A percentile compares a stretch with the other conserved stretches of the same genome.
These are phyloP conservation scores for Latheticus oryzae DNA, from an alignment of 2,888 invertebrate genomes.

Conservation along the genomic window DNA sequence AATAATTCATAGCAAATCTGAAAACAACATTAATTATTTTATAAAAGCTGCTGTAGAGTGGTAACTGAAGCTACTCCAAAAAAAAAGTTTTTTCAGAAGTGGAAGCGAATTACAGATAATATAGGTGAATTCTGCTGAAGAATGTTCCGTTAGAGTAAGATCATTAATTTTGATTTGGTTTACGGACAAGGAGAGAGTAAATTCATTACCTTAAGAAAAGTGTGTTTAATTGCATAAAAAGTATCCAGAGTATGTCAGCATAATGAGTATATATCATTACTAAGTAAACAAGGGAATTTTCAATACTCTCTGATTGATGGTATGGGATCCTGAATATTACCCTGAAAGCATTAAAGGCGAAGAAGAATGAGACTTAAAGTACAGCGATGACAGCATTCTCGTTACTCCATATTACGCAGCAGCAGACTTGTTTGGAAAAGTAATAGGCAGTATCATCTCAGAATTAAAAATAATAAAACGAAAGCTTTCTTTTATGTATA, in stretches of 20 bases:
- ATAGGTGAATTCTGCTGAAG: constrained; percentile 14
- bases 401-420: constrained; percentile 53
- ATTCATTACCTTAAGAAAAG: constrained; percentile 25
- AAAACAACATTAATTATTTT: too few species aligned
- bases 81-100: too few species aligned
- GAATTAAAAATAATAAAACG: constrained; percentile 55
- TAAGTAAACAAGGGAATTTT: constrained; percentile 37
- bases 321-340: constrained; percentile 49
- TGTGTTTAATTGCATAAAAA: constrained; percentile 30
- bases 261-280: constrained; percentile 38
- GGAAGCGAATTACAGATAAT: background rate
- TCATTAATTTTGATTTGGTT: constrained; percentile 25
- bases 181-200: constrained; percentile 16
- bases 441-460: constrained; percentile 53
- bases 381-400: constrained; percentile 54
- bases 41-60: too few species aligned
- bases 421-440: constrained; percentile 53
- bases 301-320: constrained; percentile 53
- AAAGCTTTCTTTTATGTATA: constrained; percentile 49
- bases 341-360: constrained; percentile 50
- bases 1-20: too few species aligned
- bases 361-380: constrained; percentile 55
- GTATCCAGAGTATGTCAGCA: constrained; percentile 25
- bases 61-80: too few species aligned
- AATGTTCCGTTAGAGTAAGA: constrained; percentile 16